A percentile compares a stretch with the other conserved stretches of the same genome.
phyloP scores from a whole-genome alignment of 2,888 invertebrate species.

The Lepidocyrtoides sp. region DNA sequence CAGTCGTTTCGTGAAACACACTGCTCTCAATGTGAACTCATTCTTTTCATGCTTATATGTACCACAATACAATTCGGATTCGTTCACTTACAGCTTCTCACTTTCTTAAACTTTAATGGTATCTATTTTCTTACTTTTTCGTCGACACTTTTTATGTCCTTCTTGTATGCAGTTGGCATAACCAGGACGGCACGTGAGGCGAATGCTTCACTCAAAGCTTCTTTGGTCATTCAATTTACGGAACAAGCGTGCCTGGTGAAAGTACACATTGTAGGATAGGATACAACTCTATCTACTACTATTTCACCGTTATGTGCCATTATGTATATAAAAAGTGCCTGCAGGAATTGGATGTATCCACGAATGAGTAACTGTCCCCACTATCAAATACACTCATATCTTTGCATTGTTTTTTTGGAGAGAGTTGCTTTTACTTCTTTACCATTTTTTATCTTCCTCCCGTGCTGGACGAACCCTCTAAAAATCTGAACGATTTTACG shows the following conservation, averaged over 20 bases:
- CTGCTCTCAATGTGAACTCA: background rate
- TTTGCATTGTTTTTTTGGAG: no score
- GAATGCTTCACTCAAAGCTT: slow-evolving; percentile 30
- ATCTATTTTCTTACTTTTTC: background rate
- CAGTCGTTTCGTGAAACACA: background rate
- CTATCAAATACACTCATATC: background rate
- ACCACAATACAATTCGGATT: background rate
- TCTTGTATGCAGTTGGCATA: slow-evolving; percentile 49
- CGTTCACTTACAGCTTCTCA: slow-evolving; percentile 27
- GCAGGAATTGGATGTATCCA: background rate
- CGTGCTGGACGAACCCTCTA: no score
- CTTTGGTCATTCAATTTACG: slow-evolving; percentile 40
- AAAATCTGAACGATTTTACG: no score
- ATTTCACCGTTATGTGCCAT: background rate
- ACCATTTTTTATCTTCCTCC: no score
- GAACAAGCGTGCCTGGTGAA: slow-evolving; percentile 24
- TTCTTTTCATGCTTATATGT: background rate
- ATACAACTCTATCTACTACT: no score
- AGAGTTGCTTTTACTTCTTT: no score
- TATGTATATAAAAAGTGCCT: background rate
- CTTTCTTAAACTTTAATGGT: slow-evolving; percentile 29
- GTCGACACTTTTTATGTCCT: background rate
- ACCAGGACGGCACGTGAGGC: slow-evolving; percentile 26
- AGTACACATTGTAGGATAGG: background rate
- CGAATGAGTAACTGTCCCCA: background rate